phyloP scores from a whole-genome alignment of 92 coral and sea anemone genomes.

The Epizoanthus fatuus region DNA sequence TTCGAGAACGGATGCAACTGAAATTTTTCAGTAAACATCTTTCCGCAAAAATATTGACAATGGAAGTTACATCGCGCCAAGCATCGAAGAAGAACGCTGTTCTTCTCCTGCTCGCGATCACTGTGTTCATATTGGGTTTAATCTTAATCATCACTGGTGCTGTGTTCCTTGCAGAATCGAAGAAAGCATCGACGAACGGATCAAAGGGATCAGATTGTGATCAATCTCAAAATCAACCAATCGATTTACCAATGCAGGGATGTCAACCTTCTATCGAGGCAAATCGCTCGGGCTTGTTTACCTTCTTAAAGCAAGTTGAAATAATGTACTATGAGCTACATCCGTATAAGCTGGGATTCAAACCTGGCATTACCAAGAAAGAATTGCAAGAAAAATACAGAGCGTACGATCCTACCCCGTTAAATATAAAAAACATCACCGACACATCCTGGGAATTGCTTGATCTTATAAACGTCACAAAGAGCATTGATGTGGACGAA shows the following conservation, averaged over 20 bases:
- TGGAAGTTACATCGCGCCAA: constrained; percentile 8
- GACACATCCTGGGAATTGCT: constrained; percentile 32
- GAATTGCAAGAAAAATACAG: constrained; percentile 53
- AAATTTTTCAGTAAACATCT: no score
- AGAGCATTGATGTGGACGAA: constrained; percentile 40
- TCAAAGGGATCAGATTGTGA: no score
- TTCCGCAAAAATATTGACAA: background rate
- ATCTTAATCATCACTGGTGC: constrained; percentile 57
- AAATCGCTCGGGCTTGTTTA: constrained; percentile 34
- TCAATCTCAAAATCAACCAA: no score
- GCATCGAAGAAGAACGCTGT: constrained; percentile 27
- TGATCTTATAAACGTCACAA: constrained; percentile 40
- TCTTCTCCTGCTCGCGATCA: constrained; percentile 29
- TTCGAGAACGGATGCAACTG: no score
- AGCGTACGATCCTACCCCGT: constrained; percentile 64
- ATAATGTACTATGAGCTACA: constrained; percentile 14
- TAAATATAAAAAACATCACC: constrained; percentile 42
- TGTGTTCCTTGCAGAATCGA: constrained; percentile 45
- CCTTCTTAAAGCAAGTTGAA: constrained; percentile 52
- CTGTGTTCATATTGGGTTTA: constrained; percentile 56
- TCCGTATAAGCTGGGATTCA: constrained; percentile 56
- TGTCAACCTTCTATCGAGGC: constrained; percentile 65
- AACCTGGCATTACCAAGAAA: constrained; percentile 52
- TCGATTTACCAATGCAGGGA: background rate
- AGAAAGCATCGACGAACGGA: background rate